Base-by-base conservation (phyloP, 1,140 invertebrate genomes). In the Myzus persicae region DNA sequence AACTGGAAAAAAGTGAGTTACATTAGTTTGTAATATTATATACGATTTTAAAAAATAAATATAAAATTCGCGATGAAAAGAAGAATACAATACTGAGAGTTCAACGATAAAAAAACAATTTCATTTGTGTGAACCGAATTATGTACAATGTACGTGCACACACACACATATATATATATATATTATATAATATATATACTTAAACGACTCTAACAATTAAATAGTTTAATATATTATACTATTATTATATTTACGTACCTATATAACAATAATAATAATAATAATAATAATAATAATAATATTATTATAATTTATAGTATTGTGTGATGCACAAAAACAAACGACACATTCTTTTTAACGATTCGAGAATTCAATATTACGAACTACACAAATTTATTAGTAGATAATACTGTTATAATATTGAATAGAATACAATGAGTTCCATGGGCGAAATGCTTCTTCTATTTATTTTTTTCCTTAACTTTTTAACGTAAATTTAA, bases 61-160 rank as follows among this genome's bases (percentile, higher is more conserved):
- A 84, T 24, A 84, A 84, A 84, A 84, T 84, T 84, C 22, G 14
- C 7, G 38, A 40, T 4, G 31, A 84, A 84, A 84, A 84, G 38
- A 84, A 40, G 81, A 40, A 84, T 84, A 40, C 22, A 24, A 84
- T 84, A 84, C 38, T 40, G 38, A 40, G 2, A 84, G 26, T 84
- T 40, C 38, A 84, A 84, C 81, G 38, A 42, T 84, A 84, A 67
- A 84, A 82, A 82, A 84, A 84, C 81, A 38, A 84, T 84, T 24
- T 38, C 81, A 84, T 84, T 82, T 82, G 36, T 40, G 36, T 40
- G 38, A 84, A 40, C 36, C 3, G 38, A 40, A 82, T 82, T 38
- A 40, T 40, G 42, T 26, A 26, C 8, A 84, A n/a, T n/a, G n/a
- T 24, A 84, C 20, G 6, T 26, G 26, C 9, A 84, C 20, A 76